These are phyloP conservation scores for Arenaria interpres DNA, from an alignment of 2,113 vertebrate species.

Conservation along the genomic window DNA sequence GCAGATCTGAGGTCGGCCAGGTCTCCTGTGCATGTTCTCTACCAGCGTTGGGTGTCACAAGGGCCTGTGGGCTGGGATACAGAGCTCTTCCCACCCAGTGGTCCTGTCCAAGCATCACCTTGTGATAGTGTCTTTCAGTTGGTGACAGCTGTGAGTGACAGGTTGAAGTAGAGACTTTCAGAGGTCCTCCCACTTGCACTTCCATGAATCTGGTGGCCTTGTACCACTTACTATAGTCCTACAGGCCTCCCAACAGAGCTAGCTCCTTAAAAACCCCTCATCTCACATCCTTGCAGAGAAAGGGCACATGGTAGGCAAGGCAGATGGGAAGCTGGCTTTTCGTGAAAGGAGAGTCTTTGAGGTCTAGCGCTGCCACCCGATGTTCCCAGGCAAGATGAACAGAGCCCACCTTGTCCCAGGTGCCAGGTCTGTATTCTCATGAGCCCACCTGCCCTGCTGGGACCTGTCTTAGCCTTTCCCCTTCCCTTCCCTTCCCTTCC, in stretches of 20 bases:
- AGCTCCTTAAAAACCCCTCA: not conserved
- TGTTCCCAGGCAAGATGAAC: not conserved
- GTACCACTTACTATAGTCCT: not conserved
- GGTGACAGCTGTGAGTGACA: not conserved
- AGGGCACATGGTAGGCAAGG: not conserved
- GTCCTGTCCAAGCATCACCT: not conserved
- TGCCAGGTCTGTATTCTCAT: not conserved
- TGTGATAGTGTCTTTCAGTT: not conserved
- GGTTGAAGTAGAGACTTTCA: not conserved
- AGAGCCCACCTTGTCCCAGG: not conserved
- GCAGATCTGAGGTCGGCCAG: conserved; percentile 36
- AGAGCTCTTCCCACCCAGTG: not conserved
- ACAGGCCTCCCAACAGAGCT: not conserved
- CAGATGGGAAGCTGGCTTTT: not conserved
- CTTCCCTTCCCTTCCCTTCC: not conserved
- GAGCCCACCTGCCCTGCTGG: not conserved
- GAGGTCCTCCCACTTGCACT: not conserved
- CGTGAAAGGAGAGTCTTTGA: not conserved
- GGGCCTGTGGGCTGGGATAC: not conserved
- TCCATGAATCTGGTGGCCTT: fast-evolving
- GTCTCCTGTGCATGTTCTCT: not conserved
- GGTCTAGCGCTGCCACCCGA: not conserved
- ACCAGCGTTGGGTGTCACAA: not conserved
- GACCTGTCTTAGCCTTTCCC: not conserved
- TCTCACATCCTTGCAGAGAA: not conserved